Evolutionary conservation across 2,113 vertebrate genomes (phyloP).

Genomic region (Sylvilagus bachmani): DNA sequence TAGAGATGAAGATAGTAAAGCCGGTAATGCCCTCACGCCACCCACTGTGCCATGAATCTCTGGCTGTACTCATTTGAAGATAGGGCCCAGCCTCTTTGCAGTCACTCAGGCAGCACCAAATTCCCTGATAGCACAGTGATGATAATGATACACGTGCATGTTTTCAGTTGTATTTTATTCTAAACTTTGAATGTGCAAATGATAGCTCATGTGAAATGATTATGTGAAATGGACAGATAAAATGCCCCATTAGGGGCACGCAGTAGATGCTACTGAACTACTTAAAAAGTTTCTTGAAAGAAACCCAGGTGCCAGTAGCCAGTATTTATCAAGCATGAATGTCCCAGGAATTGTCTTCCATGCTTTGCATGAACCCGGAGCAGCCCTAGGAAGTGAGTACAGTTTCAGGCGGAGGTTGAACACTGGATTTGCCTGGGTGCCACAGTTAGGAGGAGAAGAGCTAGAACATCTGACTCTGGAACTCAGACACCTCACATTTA

Average conservation of each 20-base stretch:
- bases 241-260: not conserved
- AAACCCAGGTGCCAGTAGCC: not conserved
- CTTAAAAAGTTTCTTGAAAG: not conserved
- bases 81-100: not conserved
- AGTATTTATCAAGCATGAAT: not conserved
- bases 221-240: not conserved
- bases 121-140: not conserved
- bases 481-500: not conserved
- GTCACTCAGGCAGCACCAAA: not conserved
- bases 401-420: not conserved
- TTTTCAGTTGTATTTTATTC: not conserved
- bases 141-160: not conserved
- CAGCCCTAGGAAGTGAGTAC: not conserved
- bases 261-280: not conserved
- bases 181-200: conserved; percentile 49
- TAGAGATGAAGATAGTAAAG: not conserved
- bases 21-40: not conserved
- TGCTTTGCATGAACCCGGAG: not conserved
- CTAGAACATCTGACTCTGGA: not conserved
- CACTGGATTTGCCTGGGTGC: not conserved
- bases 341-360: not conserved
- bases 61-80: not conserved
- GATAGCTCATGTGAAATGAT: conserved; percentile 29
- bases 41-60: not conserved
- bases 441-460: not conserved